Evolutionary conservation across 2,797 vertebrate genomes (phyloP), one percentile per base, ranked within the genome.

Genomic region (Setipinna tenuifilis): DNA sequence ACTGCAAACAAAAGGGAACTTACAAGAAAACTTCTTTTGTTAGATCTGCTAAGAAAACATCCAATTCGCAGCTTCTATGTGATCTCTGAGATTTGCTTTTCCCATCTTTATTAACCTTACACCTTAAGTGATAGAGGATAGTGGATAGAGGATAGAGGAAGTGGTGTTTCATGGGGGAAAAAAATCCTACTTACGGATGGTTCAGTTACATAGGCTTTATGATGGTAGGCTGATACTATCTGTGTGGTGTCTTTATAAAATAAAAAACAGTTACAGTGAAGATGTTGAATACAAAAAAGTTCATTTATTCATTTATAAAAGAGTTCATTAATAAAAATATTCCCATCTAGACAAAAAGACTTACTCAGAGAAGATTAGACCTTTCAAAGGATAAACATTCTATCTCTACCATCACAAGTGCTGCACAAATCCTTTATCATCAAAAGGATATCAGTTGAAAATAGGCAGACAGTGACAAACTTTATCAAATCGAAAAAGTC

Each of bases 51-150:
- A 44, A 44, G 35, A 78, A 78, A 78, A 78, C 35, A 19, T 41
- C 35, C 44, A 16, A 7, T 21, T 78, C 71, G 10, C 35, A 44
- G 7, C 80, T 71, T 85, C 28, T 57, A 59, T 81, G 82, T 28
- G 82, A 75, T 59, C 44, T 65, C 62, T 48, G 83, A 57, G 86
- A 88, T 88, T 85, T 82, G 48, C 87, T 19, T 7, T 68, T 62
- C 87, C 82, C 65, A 54, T 88, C 86, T 88, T 80, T 87, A 83
- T 90, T 88, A 86, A 86, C 87, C 86, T 83, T 83, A 88, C 85
- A 75, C 78, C 82, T 86, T 65, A 3, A 80, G 83, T 88, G 35
- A 41, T 41, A 41, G 35, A 41, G 35, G 87, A 89, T 90, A 87
- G 88, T 62, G 84, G 85, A 86, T 41, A 41, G 35, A 41, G 35